Conservation (phyloP, 2,113 vertebrate species). For the Aldabrachelys gigantea region DNA sequence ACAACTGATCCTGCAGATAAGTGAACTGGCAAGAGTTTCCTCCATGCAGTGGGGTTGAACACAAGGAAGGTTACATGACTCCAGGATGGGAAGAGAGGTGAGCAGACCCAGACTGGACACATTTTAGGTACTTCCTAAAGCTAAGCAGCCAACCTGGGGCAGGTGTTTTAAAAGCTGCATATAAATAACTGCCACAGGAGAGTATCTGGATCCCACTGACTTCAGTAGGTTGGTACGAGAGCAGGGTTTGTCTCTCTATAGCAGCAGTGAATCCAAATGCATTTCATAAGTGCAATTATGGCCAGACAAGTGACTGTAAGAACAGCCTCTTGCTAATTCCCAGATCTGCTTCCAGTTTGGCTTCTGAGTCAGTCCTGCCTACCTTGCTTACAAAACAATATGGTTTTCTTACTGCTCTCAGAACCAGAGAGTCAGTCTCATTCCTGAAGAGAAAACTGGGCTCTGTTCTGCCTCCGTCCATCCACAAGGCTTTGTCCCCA, state of each 20-base stretch:
- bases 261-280: neutral
- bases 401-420: neutral
- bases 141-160: neutral
- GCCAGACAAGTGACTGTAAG: accelerated
- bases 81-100: accelerated
- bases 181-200: neutral
- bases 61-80: neutral
- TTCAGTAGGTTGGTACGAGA: accelerated
- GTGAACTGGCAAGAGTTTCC: constrained; percentile 44
- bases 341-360: neutral
- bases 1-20: constrained; percentile 74
- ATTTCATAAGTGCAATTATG: neutral
- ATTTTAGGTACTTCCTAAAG: neutral
- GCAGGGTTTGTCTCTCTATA: neutral
- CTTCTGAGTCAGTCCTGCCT: neutral
- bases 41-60: neutral
- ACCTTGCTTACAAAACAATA: neutral
- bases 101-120: accelerated
- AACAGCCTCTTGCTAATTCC: neutral
- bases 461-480: neutral
- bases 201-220: neutral
- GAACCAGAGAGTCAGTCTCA: accelerated
- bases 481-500: accelerated
- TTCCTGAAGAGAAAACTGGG: neutral
- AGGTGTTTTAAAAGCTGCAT: neutral